Conservation (phyloP, 2,113 vertebrate genomes). For the Sorex fumeus region DNA sequence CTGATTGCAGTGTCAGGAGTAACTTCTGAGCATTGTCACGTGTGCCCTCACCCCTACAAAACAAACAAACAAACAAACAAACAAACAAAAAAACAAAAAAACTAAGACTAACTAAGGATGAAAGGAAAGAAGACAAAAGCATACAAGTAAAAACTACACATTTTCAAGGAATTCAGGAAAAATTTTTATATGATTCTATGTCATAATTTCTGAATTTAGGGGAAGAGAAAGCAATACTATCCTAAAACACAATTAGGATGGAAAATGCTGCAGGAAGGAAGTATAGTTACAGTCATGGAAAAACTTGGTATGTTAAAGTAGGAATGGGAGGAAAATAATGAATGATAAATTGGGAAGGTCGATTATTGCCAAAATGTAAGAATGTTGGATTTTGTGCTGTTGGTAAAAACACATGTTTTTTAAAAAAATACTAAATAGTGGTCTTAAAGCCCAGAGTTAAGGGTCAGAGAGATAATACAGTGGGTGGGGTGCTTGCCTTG, state of each 20-base stretch:
- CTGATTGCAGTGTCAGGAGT: too few species aligned
- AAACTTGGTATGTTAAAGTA: neutral
- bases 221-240: neutral
- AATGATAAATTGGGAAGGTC: neutral
- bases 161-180: neutral
- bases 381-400: neutral
- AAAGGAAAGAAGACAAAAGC: neutral
- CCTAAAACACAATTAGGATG: neutral
- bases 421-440: neutral
- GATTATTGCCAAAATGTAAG: neutral
- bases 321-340: neutral
- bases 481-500: too few species aligned
- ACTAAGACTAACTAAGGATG: neutral
- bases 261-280: neutral
- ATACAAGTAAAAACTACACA: neutral
- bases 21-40: too few species aligned
- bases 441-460: too few species aligned
- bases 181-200: constrained; percentile 8
- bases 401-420: neutral
- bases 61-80: too few species aligned
- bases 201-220: neutral
- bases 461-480: too few species aligned
- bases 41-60: too few species aligned
- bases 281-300: neutral
- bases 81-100: too few species aligned